These are phyloP conservation scores for Paratilapia polleni DNA, from an alignment of 2,113 vertebrate species.

Conservation along the genomic window DNA sequence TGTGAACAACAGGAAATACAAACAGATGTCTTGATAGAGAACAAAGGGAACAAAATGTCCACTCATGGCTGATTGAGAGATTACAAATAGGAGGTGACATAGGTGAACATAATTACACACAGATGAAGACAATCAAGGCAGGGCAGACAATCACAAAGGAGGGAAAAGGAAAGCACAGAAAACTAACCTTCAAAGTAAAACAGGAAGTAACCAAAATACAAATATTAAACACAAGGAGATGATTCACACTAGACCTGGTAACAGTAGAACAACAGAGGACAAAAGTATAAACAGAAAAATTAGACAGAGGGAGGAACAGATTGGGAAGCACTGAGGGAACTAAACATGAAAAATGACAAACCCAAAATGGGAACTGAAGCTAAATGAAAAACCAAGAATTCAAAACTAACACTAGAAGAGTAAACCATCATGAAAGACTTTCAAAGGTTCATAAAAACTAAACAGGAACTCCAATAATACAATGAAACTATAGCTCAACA, in stretches of 20 bases:
- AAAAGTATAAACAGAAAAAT: background rate
- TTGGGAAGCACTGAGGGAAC: background rate
- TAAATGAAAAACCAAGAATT: too few species aligned
- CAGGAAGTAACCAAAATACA: background rate
- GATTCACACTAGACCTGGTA: background rate
- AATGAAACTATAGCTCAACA: background rate
- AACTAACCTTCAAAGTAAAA: background rate
- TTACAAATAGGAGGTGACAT: background rate
- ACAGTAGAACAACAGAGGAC: background rate
- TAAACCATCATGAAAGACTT: background rate
- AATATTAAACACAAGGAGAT: background rate
- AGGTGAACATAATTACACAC: background rate
- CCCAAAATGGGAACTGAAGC: too few species aligned
- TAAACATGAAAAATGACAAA: background rate
- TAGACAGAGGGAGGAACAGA: too few species aligned
- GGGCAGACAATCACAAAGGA: background rate
- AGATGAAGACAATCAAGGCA: background rate
- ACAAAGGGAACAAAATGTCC: background rate
- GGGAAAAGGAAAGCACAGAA: background rate
- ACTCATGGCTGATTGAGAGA: background rate
- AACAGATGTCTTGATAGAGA: background rate
- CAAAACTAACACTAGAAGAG: too few species aligned
- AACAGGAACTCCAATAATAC: background rate
- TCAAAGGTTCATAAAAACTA: background rate
- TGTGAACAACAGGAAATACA: background rate